Evolutionary conservation across 35 echinoderm and acorn worm genomes (phyloP), one percentile per base, ranked within the genome.

Genomic region (Apostichopus parvimensis): DNA sequence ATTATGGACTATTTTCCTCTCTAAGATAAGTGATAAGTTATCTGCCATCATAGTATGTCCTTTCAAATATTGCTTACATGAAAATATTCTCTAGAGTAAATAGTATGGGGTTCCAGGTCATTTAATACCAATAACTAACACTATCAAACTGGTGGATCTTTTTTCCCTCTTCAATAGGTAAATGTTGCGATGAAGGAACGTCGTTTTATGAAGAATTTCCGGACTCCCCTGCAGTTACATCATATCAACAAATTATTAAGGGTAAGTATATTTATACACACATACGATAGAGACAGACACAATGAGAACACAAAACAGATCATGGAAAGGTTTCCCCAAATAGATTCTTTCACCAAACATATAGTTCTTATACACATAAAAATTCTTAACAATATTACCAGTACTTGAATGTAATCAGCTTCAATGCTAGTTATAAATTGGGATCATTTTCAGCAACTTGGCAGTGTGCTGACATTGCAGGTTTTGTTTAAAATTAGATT

Each of bases 181-280:
- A 95, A 93, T 98, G 94, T 87, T 98, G 96, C 91, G 96, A 98
- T 95, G 96, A 98, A 77, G 96, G 96, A 6, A 98, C 93, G 45
- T 98, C 96, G 5, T 98, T 95, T 61, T 82, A 95, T 53, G 78
- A 87, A 56, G 94, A 95, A 56, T 87, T 95, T n/a, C 94, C 96
- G 77, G 96, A 98, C 75, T 98, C 94, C 45, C 94, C 91, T 1
- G 96, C 96, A 52, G 86, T 94, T 84, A 45, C 94, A 71, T 92
- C 94, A 77, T 98, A 98, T 77, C 80, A 79, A 83, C 73, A 95
- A 5, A 98, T 98, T 52, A 94, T 98, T 23, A 60, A 93, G 17
- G 91, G 94, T 98, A 89, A 98, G 94, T 98, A 26, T 26, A 80
- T 45, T 45, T 45, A 45, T 45, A 45, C 34, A 45, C 34, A 45